These are phyloP conservation scores for Ataeniobius toweri DNA, from an alignment of 2,797 vertebrate species.

Conservation along the genomic window DNA sequence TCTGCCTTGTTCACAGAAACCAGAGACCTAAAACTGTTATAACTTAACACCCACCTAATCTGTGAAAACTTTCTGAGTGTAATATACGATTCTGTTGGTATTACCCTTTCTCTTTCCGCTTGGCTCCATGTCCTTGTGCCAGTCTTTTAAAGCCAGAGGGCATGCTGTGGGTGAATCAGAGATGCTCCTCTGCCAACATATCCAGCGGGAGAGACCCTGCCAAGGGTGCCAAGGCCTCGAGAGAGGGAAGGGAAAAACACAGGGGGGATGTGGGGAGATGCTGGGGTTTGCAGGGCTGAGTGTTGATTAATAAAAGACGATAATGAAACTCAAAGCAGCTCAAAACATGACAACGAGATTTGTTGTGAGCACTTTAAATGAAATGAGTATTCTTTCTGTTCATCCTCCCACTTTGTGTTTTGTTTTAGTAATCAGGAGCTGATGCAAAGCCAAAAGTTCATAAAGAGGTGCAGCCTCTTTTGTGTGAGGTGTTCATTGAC, in stretches of 20 bases:
- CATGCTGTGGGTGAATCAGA: slow-evolving; percentile 70
- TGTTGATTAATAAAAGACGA: slow-evolving; percentile 22
- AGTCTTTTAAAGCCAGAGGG: slow-evolving; percentile 73
- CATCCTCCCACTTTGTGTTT: background rate
- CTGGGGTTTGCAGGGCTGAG: background rate
- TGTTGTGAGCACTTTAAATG: background rate
- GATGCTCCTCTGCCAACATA: slow-evolving; percentile 66
- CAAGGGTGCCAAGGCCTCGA: slow-evolving; percentile 67
- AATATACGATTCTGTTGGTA: slow-evolving; percentile 39
- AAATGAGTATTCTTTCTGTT: slow-evolving; percentile 2
- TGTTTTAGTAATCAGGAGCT: slow-evolving; percentile 14
- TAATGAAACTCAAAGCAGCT: background rate
- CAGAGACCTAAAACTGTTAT: slow-evolving; percentile 25
- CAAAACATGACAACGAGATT: background rate
- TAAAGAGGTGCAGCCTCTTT: slow-evolving; percentile 45
- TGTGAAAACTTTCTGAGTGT: slow-evolving; percentile 34
- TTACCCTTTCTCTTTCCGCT: slow-evolving; percentile 45
- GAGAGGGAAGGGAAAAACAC: slow-evolving; percentile 21
- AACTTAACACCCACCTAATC: slow-evolving; percentile 26
- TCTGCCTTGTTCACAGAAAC: slow-evolving; percentile 48
- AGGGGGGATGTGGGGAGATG: background rate
- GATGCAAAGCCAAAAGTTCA: slow-evolving; percentile 41
- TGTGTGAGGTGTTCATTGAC: slow-evolving; percentile 35
- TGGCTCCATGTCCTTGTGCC: slow-evolving; percentile 69
- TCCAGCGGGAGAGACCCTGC: slow-evolving; percentile 63